Conservation (phyloP, 2,113 vertebrate species). For the Nansenia antarctica region DNA sequence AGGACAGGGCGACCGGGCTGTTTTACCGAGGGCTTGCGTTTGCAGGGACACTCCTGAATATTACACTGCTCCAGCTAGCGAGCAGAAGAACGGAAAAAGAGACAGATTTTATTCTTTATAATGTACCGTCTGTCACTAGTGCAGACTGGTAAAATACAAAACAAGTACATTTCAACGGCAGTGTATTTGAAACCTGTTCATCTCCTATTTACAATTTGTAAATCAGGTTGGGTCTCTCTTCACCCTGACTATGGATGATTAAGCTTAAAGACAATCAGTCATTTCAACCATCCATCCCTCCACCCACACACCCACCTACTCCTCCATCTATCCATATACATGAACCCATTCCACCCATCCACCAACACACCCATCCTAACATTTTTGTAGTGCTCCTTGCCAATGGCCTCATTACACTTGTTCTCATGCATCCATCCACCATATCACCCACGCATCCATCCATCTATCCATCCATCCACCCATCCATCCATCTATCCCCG, state of each 20-base stretch:
- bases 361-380: constrained; percentile 60
- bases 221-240: no score
- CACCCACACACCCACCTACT: no score
- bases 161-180: background rate
- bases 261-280: no score
- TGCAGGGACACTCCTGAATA: constrained; percentile 82
- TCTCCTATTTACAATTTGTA: no score
- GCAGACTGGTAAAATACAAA: no score
- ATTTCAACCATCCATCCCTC: no score
- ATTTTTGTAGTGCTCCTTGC: constrained; percentile 92
- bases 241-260: no score
- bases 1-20: constrained; percentile 17
- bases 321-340: background rate
- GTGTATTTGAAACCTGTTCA: background rate
- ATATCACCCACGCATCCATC: no score
- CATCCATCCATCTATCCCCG: background rate
- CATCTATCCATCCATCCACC: no score
- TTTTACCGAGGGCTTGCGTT: constrained; percentile 79
- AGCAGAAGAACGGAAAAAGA: constrained; percentile 45
- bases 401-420: constrained; percentile 83
- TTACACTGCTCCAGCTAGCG: constrained; percentile 81
- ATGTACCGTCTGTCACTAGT: no score
- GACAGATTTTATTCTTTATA: no score
- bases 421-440: no score
- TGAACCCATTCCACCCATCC: background rate